These are phyloP conservation scores for Blastomussa wellsi DNA, from an alignment of 92 coral and sea anemone species.

Conservation along the genomic window DNA sequence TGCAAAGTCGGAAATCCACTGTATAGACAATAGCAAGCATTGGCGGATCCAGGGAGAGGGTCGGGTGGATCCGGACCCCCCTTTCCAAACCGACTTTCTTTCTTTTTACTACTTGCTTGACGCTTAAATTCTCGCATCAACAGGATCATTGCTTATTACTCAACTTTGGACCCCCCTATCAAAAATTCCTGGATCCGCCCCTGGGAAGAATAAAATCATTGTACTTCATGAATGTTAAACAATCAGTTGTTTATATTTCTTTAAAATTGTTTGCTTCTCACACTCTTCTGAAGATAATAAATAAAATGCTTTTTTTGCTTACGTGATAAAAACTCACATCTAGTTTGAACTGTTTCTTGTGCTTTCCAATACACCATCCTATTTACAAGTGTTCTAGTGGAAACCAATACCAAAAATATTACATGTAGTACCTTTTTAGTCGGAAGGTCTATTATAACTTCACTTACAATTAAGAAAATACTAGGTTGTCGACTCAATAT, in stretches of 20 bases:
- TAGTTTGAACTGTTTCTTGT: neutral
- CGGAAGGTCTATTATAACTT: neutral
- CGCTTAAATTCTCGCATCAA: too few species aligned
- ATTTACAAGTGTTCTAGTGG: conserved; percentile 17
- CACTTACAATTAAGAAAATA: neutral
- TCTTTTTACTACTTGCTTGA: too few species aligned
- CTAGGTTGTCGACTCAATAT: neutral
- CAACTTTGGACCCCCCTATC: too few species aligned
- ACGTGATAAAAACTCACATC: conserved; percentile 26
- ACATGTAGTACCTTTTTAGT: neutral
- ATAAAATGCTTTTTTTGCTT: conserved; percentile 24
- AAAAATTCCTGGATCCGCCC: neutral
- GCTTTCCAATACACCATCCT: neutral
- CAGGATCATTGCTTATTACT: too few species aligned
- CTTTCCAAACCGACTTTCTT: too few species aligned
- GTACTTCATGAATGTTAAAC: neutral
- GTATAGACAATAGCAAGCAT: too few species aligned
- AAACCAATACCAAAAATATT: neutral
- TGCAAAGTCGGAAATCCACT: too few species aligned
- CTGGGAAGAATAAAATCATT: neutral
- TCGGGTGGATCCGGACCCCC: too few species aligned
- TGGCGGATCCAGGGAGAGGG: too few species aligned
- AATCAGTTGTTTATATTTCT: conserved; percentile 13
- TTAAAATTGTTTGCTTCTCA: conserved; percentile 20
- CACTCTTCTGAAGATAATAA: conserved; percentile 36